Conservation (phyloP, 2,888 invertebrate species). For the Neuroscelio doddi region DNA sequence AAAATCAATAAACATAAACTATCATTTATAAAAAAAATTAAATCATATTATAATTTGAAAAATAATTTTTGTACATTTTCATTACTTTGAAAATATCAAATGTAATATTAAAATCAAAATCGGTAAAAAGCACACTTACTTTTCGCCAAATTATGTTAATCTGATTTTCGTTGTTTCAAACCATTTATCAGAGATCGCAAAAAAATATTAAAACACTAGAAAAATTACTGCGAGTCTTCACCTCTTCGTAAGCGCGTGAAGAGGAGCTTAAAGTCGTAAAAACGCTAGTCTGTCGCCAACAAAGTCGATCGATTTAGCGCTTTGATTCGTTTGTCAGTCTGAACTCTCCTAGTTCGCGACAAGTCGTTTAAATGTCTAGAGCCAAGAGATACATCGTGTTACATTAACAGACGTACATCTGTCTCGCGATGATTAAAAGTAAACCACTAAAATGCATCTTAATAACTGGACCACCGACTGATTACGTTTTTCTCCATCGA, state of each 20-base stretch:
- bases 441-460: conserved; percentile 46
- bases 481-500: no score
- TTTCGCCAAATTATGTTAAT: not conserved
- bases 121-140: not conserved
- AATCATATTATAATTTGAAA: no score
- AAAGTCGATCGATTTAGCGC: conserved; percentile 60
- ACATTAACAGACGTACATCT: conserved; percentile 21
- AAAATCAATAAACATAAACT: conserved; percentile 42
- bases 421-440: conserved; percentile 34
- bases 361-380: conserved; percentile 40
- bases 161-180: conserved; percentile 4
- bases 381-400: conserved; percentile 29
- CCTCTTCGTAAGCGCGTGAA: conserved; percentile 11
- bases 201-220: conserved; percentile 17
- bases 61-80: no score
- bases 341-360: conserved; percentile 68
- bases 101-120: no score
- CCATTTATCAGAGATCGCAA: conserved; percentile 1
- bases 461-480: conserved; percentile 39
- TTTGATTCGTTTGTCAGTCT: conserved; percentile 70
- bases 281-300: conserved; percentile 45
- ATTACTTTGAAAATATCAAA: no score
- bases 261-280: conserved; percentile 20
- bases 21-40: no score
- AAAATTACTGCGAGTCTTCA: conserved; percentile 28